These are phyloP conservation scores for Apistogramma diplotaenia DNA, from an alignment of 2,113 vertebrate species.

Conservation along the genomic window DNA sequence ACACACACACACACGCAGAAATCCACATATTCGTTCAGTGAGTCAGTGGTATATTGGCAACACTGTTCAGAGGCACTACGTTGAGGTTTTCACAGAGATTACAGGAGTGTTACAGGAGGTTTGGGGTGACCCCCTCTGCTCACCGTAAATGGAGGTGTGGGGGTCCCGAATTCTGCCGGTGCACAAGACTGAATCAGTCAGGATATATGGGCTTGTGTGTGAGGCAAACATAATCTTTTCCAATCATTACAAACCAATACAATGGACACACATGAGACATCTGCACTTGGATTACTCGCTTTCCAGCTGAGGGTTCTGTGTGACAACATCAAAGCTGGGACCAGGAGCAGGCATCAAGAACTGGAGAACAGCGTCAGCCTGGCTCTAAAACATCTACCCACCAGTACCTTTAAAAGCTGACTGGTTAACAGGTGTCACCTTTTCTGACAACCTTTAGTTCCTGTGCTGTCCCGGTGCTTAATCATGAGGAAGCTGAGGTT, in stretches of 20 bases:
- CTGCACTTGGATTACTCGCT: background rate
- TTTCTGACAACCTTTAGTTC: background rate
- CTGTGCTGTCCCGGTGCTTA: background rate
- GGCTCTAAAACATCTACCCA: background rate
- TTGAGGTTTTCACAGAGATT: constrained; percentile 51
- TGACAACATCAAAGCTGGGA: background rate
- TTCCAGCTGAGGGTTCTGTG: background rate
- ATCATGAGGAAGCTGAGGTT: background rate
- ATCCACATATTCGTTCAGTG: constrained; percentile 27
- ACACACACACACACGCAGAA: constrained; percentile 28
- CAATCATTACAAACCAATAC: background rate
- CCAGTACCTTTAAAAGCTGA: background rate
- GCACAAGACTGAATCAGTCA: constrained; percentile 3
- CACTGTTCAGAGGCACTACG: constrained; percentile 65
- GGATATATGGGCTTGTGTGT: constrained; percentile 4
- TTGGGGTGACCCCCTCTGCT: background rate
- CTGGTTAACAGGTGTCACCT: no score
- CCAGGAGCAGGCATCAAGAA: background rate
- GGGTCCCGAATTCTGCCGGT: constrained; percentile 21
- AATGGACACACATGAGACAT: background rate
- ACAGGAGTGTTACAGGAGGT: constrained; percentile 17
- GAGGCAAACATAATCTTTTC: background rate
- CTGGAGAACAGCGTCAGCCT: background rate
- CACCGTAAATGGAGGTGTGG: background rate
- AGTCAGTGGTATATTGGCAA: constrained; percentile 56